Conservation (phyloP, 2,797 vertebrate species). For the Petrocephalus sullivani region DNA sequence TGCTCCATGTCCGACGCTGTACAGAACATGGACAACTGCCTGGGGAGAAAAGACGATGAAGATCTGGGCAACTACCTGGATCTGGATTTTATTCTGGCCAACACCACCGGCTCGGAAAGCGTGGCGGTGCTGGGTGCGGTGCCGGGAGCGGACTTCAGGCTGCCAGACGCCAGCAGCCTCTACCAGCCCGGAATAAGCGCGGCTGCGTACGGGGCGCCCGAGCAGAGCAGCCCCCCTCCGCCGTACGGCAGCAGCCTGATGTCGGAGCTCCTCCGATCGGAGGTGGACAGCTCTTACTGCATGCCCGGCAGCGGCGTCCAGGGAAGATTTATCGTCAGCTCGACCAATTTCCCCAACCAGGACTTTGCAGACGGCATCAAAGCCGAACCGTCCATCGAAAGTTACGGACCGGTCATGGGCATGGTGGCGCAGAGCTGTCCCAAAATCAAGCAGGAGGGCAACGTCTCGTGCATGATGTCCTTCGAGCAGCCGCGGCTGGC, state of each 20-base stretch:
- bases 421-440: slow-evolving; percentile 78
- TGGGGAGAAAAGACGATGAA: slow-evolving; percentile 77
- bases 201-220: slow-evolving; percentile 57
- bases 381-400: slow-evolving; percentile 75
- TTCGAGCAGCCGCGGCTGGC: slow-evolving; percentile 80
- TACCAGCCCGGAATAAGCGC: slow-evolving; percentile 54
- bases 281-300: slow-evolving; percentile 65
- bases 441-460: slow-evolving; percentile 85
- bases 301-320: slow-evolving; percentile 59
- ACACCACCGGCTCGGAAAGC: slow-evolving; percentile 72
- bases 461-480: slow-evolving; percentile 78
- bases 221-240: slow-evolving; percentile 72
- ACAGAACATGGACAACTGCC: slow-evolving; percentile 62
- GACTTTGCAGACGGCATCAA: slow-evolving; percentile 72
- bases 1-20: slow-evolving; percentile 67
- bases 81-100: slow-evolving; percentile 94
- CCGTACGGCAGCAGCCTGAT: slow-evolving; percentile 71
- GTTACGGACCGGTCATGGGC: slow-evolving; percentile 75
- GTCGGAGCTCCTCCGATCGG: slow-evolving; percentile 76
- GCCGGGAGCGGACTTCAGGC: slow-evolving; percentile 57
- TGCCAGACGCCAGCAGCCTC: slow-evolving; percentile 55
- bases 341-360: slow-evolving; percentile 61
- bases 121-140: slow-evolving; percentile 25
- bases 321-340: slow-evolving; percentile 76
- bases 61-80: slow-evolving; percentile 85